Conservation (phyloP, 2,888 invertebrate genomes). For the Tetanocera ferruginea region DNA sequence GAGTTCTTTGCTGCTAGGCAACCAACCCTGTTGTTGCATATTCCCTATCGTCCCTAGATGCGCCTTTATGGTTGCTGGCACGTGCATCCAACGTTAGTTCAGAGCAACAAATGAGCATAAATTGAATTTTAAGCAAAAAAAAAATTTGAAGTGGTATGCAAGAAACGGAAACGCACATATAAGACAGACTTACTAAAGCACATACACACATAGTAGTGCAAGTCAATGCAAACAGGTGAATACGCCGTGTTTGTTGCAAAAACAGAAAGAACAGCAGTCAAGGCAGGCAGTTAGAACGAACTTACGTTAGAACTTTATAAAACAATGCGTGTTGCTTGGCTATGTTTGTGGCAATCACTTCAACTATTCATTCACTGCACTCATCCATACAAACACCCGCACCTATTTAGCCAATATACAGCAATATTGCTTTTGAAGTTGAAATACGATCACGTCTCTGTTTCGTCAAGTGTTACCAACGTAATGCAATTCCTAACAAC, state of each 20-base stretch:
- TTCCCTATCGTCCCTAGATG: not conserved
- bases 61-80: not conserved
- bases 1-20: not conserved
- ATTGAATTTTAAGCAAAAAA: conserved; percentile 5
- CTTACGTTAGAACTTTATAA: not conserved
- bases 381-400: not conserved
- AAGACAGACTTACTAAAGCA: not conserved
- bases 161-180: not conserved
- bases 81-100: too few species aligned
- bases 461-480: not conserved
- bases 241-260: not conserved
- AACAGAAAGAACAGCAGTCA: not conserved
- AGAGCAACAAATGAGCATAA: not conserved
- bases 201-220: not conserved
- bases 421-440: not conserved
- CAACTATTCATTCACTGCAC: not conserved
- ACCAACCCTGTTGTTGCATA: not conserved
- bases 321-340: not conserved
- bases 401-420: not conserved
- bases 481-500: not conserved
- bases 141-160: not conserved
- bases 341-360: not conserved
- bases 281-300: not conserved
- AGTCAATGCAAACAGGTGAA: not conserved
- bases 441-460: not conserved